These are phyloP conservation scores for Brotogeris chrysoptera DNA, from an alignment of 2,797 vertebrate genomes.

Conservation along the genomic window DNA sequence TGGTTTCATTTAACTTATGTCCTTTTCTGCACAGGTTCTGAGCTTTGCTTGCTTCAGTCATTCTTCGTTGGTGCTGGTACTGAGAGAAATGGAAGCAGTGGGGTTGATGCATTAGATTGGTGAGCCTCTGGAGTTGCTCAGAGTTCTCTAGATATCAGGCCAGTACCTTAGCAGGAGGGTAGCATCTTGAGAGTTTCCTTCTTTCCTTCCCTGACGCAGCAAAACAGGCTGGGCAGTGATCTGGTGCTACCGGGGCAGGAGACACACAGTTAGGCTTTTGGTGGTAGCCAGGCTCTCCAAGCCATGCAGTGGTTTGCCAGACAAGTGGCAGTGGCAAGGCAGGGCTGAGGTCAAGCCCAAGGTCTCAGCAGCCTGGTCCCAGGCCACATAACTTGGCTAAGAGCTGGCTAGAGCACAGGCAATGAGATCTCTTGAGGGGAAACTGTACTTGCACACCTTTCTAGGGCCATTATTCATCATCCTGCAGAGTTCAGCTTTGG, in stretches of 20 bases:
- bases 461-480: not conserved
- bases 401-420: not conserved
- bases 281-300: not conserved
- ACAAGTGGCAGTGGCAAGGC: not conserved
- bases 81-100: not conserved
- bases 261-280: accelerated
- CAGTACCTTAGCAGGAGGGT: not conserved
- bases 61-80: not conserved
- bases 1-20: not conserved
- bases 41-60: not conserved
- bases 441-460: not conserved
- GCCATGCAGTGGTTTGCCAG: not conserved
- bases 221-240: not conserved
- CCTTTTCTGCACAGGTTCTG: not conserved
- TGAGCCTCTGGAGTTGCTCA: not conserved
- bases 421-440: not conserved
- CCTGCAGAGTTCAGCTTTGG: not conserved
- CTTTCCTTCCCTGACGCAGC: accelerated
- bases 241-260: not conserved
- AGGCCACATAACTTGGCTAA: not conserved
- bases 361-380: not conserved
- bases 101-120: not conserved
- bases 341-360: not conserved
- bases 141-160: not conserved
- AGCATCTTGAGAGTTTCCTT: not conserved